Percentiles rank a stretch among this genome's conserved stretches.
Evolutionary conservation across 2,113 vertebrate genomes (phyloP).

Genomic region (Colinus virginianus): DNA sequence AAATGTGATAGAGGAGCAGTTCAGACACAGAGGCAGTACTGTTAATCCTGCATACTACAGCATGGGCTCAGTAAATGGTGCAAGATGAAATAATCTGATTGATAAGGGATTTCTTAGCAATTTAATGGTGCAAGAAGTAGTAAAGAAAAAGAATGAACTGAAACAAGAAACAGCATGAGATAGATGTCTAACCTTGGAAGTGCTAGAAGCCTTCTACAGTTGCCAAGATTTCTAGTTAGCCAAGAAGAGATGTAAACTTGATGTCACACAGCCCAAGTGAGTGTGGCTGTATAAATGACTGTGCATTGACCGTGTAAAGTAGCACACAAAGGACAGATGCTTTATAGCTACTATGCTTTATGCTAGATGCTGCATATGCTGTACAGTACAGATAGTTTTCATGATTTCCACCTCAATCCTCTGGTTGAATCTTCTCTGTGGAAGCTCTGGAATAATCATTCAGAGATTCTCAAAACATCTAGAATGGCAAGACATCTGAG

Average conservation of each 20-base stretch:
- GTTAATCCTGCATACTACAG: not conserved
- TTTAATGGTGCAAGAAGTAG: not conserved
- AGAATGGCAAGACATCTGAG: not conserved
- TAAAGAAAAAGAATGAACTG: slow-evolving; percentile 43
- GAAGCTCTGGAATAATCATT: slow-evolving; percentile 19
- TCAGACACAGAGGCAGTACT: not conserved
- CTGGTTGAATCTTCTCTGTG: not conserved
- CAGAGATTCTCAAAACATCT: not conserved
- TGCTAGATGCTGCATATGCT: not conserved
- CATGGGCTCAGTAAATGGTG: not conserved
- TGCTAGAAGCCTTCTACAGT: not conserved
- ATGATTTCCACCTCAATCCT: not conserved
- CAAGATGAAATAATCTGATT: not conserved
- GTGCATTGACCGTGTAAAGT: not conserved
- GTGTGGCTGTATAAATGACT: not conserved
- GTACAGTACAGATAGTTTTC: not conserved
- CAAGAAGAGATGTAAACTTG: not conserved
- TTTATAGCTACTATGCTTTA: not conserved
- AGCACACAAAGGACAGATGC: not conserved
- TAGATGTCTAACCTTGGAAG: not conserved
- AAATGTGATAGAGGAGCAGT: not conserved
- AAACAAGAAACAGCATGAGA: not conserved
- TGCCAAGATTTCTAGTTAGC: slow-evolving; percentile 38
- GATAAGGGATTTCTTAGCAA: not conserved
- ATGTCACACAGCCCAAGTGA: slow-evolving; percentile 2